These are phyloP conservation scores for Plagodis dolabraria DNA, from an alignment of 2,888 invertebrate genomes.

Conservation along the genomic window DNA sequence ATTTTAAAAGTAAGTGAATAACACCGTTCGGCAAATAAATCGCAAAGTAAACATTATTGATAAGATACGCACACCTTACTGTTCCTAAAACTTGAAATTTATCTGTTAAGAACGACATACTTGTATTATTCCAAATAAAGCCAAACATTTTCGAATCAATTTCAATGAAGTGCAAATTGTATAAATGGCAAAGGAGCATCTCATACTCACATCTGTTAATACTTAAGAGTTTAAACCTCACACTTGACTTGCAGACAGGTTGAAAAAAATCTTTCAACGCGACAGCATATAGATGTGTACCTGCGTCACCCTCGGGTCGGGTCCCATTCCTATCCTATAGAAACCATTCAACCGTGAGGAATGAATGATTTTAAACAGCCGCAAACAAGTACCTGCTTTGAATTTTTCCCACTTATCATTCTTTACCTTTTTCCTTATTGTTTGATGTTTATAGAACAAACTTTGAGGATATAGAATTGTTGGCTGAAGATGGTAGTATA, in stretches of 20 bases:
- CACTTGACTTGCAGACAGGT: slow-evolving; percentile 56
- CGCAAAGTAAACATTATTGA: slow-evolving; percentile 15
- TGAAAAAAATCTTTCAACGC: slow-evolving; percentile 54
- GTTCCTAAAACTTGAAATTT: slow-evolving; percentile 7
- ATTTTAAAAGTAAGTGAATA: slow-evolving; percentile 4
- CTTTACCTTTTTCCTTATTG: slow-evolving; percentile 42
- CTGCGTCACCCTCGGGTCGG: slow-evolving; percentile 62
- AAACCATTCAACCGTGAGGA: slow-evolving; percentile 70
- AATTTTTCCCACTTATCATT: slow-evolving; percentile 53
- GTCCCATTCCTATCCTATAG: slow-evolving; percentile 58
- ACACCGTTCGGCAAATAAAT: slow-evolving; percentile 2
- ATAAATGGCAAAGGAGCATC: slow-evolving; percentile 14
- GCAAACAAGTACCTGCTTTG: slow-evolving; percentile 64
- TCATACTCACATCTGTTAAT: no score
- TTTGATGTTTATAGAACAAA: slow-evolving; percentile 35
- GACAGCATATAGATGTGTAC: slow-evolving; percentile 57
- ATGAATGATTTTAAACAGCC: slow-evolving; percentile 72
- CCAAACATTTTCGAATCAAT: slow-evolving; percentile 8
- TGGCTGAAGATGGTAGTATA: slow-evolving; percentile 18
- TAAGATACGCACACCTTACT: slow-evolving; percentile 16
- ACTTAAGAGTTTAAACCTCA: slow-evolving; percentile 19
- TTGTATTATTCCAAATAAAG: background rate
- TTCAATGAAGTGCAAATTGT: background rate
- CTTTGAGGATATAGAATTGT: slow-evolving; percentile 26
- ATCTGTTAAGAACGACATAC: background rate